Evolutionary conservation across 2,113 vertebrate genomes (phyloP).

Genomic region (Gymnobelideus leadbeateri): DNA sequence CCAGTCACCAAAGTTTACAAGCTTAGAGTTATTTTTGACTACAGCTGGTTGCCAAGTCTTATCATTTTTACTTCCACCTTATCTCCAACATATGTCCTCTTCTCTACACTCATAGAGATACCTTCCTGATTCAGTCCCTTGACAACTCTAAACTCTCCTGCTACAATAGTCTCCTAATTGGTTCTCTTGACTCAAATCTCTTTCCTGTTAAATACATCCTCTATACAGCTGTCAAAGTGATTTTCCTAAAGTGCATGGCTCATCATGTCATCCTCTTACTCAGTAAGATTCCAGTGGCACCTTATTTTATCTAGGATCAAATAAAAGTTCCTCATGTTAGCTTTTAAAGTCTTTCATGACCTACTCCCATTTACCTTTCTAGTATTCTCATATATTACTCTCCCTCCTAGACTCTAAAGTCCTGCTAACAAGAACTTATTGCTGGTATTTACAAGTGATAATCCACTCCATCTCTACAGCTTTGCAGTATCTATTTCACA

Average conservation of each 20-base stretch:
- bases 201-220: background rate
- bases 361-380: background rate
- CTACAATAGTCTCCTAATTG: slow-evolving; percentile 20
- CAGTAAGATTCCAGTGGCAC: background rate
- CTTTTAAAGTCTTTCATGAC: background rate
- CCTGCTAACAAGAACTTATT: background rate
- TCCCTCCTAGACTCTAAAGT: background rate
- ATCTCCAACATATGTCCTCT: background rate
- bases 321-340: background rate
- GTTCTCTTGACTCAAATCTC: background rate
- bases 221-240: background rate
- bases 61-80: background rate
- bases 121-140: background rate
- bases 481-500: background rate
- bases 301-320: background rate
- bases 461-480: background rate
- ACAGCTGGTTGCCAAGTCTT: background rate
- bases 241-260: background rate
- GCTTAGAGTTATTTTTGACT: background rate
- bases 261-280: background rate
- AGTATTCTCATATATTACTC: background rate
- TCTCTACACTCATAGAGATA: background rate
- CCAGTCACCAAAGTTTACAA: background rate
- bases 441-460: background rate
- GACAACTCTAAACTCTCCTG: background rate